Evolutionary conservation across 1,140 invertebrate genomes (phyloP).

Genomic region (Doryteuthis pealeii): DNA sequence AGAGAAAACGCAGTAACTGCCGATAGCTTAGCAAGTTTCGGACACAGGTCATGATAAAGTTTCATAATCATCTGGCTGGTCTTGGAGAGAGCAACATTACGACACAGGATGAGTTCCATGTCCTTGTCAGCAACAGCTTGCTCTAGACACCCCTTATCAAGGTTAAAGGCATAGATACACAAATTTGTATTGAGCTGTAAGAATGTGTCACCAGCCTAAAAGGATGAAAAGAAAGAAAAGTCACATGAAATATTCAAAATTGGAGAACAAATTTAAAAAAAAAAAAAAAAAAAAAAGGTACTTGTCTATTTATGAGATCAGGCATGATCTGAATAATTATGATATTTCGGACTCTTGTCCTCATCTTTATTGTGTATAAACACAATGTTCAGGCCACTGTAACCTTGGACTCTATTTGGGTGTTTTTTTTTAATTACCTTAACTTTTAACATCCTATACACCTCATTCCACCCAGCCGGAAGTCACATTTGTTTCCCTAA

Average conservation of each 20-base stretch:
- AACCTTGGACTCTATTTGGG: too few relatives aligned
- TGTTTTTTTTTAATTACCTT: too few relatives aligned
- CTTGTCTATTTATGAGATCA: too few relatives aligned
- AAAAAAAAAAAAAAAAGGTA: too few relatives aligned
- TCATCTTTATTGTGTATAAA: too few relatives aligned
- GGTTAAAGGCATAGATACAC: constrained; percentile 47
- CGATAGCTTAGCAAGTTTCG: constrained; percentile 35
- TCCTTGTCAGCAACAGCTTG: constrained; percentile 35
- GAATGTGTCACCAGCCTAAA: constrained; percentile 44
- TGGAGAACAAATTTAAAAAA: too few relatives aligned
- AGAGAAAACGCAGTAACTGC: constrained; percentile 44
- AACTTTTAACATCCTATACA: too few relatives aligned
- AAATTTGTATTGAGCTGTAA: constrained; percentile 45
- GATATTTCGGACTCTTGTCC: too few relatives aligned
- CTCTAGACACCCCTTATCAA: constrained; percentile 44
- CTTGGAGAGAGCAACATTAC: constrained; percentile 36
- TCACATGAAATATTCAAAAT: background rate
- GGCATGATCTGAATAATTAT: too few relatives aligned
- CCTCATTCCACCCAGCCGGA: too few relatives aligned
- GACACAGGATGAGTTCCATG: constrained; percentile 32
- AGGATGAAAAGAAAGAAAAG: constrained; percentile 23
- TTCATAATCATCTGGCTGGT: constrained; percentile 40
- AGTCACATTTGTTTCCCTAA: too few relatives aligned
- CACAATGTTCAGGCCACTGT: too few relatives aligned
- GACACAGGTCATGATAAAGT: constrained; percentile 32